A percentile compares a stretch with the other conserved stretches of the same genome.
These are phyloP conservation scores for Catalaphyllia jardinei DNA, from an alignment of 64 coral and sea anemone species.

Conservation along the genomic window DNA sequence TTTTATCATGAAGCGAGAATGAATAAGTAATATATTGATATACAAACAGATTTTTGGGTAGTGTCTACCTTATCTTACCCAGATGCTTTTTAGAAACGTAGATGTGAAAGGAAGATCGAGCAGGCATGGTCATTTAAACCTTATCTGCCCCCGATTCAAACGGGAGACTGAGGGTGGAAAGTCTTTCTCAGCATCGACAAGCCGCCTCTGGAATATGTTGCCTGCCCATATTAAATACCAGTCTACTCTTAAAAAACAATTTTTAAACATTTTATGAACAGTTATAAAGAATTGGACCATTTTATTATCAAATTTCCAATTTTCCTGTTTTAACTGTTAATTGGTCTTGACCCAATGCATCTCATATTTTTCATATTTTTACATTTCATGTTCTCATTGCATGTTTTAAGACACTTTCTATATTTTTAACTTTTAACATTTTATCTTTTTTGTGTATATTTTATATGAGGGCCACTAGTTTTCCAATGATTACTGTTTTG, in stretches of 20 bases:
- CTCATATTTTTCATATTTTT: not conserved
- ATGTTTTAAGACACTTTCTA: too few relatives aligned
- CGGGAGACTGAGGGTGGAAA: constrained; percentile 39
- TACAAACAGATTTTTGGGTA: constrained; percentile 57
- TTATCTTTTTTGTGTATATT: too few relatives aligned
- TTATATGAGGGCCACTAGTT: too few relatives aligned
- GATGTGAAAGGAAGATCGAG: constrained; percentile 29
- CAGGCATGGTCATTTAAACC: constrained; percentile 37
- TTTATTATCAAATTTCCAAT: not conserved
- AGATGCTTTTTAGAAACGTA: constrained; percentile 7
- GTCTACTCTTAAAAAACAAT: not conserved
- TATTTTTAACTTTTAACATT: too few relatives aligned
- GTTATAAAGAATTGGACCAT: not conserved
- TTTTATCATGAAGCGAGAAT: constrained; percentile 57
- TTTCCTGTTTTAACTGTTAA: not conserved
- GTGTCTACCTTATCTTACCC: constrained; percentile 23
- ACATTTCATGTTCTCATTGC: too few relatives aligned
- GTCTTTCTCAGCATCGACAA: constrained; percentile 40
- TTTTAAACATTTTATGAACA: not conserved
- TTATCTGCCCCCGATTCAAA: constrained; percentile 54
- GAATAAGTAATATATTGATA: constrained; percentile 50
- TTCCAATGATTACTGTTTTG: too few relatives aligned
- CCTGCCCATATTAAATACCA: not conserved
- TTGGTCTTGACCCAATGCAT: not conserved
- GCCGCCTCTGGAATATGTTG: constrained; percentile 29